Evolutionary conservation across 2,888 invertebrate species (phyloP).

Genomic region (Muschampia staudingeri): DNA sequence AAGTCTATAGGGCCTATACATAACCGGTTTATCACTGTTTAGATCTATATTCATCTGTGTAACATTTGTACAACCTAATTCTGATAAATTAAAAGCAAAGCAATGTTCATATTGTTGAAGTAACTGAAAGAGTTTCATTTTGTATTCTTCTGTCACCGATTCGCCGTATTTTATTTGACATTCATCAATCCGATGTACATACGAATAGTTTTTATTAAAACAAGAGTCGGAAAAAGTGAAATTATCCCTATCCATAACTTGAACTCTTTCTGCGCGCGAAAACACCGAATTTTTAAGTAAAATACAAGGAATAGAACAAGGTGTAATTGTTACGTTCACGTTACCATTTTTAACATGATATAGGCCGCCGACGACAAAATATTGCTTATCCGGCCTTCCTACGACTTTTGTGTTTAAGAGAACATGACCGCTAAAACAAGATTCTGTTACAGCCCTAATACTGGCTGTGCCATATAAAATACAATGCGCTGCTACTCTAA

Average conservation of each 20-base stretch:
- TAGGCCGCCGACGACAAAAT: background rate
- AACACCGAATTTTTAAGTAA: background rate
- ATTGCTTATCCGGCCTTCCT: background rate
- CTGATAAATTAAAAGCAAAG: background rate
- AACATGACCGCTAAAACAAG: background rate
- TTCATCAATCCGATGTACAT: background rate
- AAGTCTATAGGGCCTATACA: too few species aligned
- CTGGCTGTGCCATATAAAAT: background rate
- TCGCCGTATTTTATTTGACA: background rate
- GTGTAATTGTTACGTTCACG: background rate
- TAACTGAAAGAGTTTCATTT: background rate
- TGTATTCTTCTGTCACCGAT: background rate
- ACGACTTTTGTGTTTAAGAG: background rate
- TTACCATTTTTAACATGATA: background rate
- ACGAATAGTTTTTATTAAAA: background rate
- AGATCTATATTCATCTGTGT: background rate
- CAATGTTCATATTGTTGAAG: background rate
- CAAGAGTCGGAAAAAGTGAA: background rate
- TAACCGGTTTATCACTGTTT: background rate
- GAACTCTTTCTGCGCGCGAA: background rate
- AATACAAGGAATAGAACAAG: background rate
- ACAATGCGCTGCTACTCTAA: background rate
- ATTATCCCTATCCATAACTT: background rate
- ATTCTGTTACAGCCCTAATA: background rate
- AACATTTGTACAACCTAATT: conserved; percentile 8